Percentiles rank a stretch among this genome's conserved stretches.
Conservation (phyloP, 2,797 vertebrate genomes). For the Muscicapa striata region DNA sequence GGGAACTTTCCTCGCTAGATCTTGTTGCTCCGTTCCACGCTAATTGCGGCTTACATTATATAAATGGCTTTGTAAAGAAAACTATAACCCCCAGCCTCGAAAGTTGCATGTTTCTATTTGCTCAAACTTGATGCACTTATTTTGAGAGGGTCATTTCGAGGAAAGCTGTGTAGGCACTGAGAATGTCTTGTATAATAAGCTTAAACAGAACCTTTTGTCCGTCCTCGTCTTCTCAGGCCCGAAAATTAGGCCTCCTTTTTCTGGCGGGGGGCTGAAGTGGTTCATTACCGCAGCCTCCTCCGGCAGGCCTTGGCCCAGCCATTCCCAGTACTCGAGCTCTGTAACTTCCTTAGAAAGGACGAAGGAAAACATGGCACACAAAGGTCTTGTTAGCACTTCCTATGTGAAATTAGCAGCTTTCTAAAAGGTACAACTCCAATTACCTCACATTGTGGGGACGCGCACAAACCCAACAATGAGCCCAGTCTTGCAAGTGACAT, state of each 20-base stretch:
- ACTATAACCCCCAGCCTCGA: conserved; percentile 97
- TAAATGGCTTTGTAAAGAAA: conserved; percentile 95
- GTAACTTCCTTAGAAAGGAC: conserved; percentile 95
- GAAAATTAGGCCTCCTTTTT: conserved; percentile 97
- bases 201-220: conserved; percentile 99
- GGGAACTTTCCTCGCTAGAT: conserved; percentile 79
- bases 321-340: conserved; percentile 93
- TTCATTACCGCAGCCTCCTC: conserved; percentile 97
- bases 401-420: conserved; percentile 99
- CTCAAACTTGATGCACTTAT: conserved; percentile 98
- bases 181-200: conserved; percentile 99
- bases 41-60: conserved; percentile 85
- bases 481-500: conserved; percentile 86
- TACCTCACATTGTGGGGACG: conserved; percentile 95
- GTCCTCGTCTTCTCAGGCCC: conserved; percentile 94
- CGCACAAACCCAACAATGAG: conserved; percentile 83
- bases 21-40: conserved; percentile 78
- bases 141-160: conserved; percentile 98
- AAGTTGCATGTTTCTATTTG: conserved; percentile 99
- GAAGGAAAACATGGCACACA: conserved; percentile 99
- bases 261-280: conserved; percentile 98
- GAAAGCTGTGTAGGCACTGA: conserved; percentile 94
- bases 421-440: conserved; percentile 99
- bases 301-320: conserved; percentile 92
- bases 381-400: conserved; percentile 99